phyloP scores from a whole-genome alignment of 2,797 vertebrate species.

The Typhlichthys eigenmanni region DNA sequence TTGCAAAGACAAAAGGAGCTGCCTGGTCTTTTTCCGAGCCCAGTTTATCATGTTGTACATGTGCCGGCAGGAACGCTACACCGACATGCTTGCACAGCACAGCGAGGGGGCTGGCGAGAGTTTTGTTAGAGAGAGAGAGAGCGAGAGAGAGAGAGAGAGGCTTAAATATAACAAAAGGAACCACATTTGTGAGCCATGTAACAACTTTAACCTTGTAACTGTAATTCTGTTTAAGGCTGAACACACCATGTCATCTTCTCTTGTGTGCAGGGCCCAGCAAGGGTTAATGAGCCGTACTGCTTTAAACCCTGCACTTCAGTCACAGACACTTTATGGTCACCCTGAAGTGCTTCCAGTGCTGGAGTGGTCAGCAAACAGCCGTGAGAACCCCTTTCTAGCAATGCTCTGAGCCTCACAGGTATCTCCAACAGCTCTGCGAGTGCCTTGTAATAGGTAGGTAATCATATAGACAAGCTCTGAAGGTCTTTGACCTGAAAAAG shows the following conservation, averaged over 20 bases:
- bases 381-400: slow-evolving; percentile 27
- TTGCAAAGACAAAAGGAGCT: slow-evolving; percentile 46
- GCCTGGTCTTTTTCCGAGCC: slow-evolving; percentile 23
- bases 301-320: slow-evolving; percentile 49
- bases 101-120: slow-evolving; percentile 22
- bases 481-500: neutral
- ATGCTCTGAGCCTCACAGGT: too few species aligned
- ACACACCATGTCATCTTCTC: neutral
- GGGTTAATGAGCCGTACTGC: slow-evolving; percentile 55
- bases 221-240: too few species aligned
- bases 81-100: slow-evolving; percentile 29
- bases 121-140: neutral
- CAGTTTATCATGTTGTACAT: slow-evolving; percentile 46
- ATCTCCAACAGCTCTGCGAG: neutral
- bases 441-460: slow-evolving; percentile 16
- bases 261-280: slow-evolving; percentile 30
- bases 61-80: slow-evolving; percentile 26
- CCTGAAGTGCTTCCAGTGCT: slow-evolving; percentile 60
- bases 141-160: slow-evolving; percentile 2
- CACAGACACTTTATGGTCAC: slow-evolving; percentile 47
- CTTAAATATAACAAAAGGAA: slow-evolving; percentile 21
- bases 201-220: neutral
- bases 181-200: neutral
- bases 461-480: slow-evolving; percentile 10
- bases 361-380: slow-evolving; percentile 67